These are phyloP conservation scores for Andrena praecox DNA, from an alignment of 2,888 invertebrate genomes.

Conservation along the genomic window DNA sequence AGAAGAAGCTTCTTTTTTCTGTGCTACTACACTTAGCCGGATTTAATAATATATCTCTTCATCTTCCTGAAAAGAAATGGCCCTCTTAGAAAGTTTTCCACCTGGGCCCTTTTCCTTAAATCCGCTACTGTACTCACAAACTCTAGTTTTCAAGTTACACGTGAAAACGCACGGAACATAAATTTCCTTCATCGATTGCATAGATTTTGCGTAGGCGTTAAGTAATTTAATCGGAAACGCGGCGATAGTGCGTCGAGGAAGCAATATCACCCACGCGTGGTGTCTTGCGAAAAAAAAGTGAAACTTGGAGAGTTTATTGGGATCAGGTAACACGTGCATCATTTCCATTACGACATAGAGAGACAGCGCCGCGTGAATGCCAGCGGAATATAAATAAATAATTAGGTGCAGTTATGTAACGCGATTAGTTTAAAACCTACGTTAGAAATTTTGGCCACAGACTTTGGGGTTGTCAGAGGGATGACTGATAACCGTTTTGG, in stretches of 20 bases:
- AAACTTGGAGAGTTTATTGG: constrained; percentile 22
- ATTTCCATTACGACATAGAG: constrained; percentile 24
- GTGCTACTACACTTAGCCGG: too few relatives aligned
- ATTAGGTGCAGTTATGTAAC: not conserved
- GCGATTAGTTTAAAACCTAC: not conserved
- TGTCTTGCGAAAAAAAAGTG: constrained; percentile 33
- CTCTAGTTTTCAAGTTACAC: not conserved
- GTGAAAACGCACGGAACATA: not conserved
- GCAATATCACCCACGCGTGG: not conserved
- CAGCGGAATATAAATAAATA: not conserved
- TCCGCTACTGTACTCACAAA: not conserved
- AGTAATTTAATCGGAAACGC: constrained; percentile 6
- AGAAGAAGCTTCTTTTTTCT: too few relatives aligned
- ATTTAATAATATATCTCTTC: too few relatives aligned
- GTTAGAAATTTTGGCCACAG: not conserved
- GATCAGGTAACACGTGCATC: constrained; percentile 14
- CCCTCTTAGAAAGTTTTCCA: too few relatives aligned
- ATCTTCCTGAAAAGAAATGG: too few relatives aligned
- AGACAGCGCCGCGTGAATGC: constrained; percentile 12
- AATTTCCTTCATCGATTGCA: not conserved
- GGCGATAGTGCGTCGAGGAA: not conserved
- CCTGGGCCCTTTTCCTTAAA: too few relatives aligned
- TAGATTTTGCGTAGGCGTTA: not conserved
- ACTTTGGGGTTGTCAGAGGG: not conserved
- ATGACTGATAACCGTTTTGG: not conserved